Conservation (phyloP, 2,113 vertebrate genomes). For the Corynorhinus townsendii region DNA sequence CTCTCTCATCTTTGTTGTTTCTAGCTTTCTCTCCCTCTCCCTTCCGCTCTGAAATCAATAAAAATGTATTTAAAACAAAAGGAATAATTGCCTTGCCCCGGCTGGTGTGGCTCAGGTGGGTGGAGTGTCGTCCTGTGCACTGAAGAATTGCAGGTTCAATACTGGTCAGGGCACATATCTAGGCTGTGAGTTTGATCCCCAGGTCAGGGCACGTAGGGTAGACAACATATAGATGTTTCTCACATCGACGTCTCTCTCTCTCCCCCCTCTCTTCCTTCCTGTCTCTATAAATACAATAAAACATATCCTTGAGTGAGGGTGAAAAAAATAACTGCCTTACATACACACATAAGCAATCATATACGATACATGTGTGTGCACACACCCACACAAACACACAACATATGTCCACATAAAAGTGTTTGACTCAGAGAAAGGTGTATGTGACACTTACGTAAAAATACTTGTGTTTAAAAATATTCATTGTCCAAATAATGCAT, state of each 20-base stretch:
- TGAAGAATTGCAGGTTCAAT: not conserved
- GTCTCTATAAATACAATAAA: not conserved
- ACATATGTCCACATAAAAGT: not conserved
- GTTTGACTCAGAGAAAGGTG: not conserved
- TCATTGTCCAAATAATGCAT: conserved; percentile 2
- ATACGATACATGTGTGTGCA: not conserved
- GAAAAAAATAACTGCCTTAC: not conserved
- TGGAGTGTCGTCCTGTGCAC: not conserved
- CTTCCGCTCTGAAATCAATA: no score
- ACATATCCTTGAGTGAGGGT: not conserved
- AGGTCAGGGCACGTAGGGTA: not conserved
- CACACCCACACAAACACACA: not conserved
- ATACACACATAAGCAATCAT: not conserved
- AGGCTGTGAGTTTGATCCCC: not conserved
- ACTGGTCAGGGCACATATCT: not conserved
- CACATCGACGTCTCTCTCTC: not conserved
- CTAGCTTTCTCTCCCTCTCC: no score
- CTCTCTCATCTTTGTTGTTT: no score
- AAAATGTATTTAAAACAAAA: no score
- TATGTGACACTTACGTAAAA: not conserved
- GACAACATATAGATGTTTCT: not conserved
- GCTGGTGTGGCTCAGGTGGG: not conserved
- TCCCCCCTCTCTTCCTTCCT: not conserved
- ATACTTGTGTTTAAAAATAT: not conserved
- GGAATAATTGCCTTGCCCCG: not conserved